phyloP scores from a whole-genome alignment of 2,113 vertebrate species.

The Syngnathoides biaculeatus region DNA sequence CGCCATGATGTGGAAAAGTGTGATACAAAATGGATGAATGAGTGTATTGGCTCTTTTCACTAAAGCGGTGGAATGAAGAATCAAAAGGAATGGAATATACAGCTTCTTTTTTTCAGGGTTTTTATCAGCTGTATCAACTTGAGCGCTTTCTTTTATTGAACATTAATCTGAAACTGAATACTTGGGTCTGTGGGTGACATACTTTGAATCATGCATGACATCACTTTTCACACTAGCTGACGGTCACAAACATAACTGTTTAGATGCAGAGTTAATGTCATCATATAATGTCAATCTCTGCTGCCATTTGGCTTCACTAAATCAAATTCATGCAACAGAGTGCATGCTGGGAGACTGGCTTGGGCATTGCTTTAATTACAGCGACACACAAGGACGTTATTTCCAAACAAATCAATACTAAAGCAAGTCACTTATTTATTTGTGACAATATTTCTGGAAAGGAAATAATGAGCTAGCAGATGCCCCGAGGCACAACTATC shows the following conservation, averaged over 20 bases:
- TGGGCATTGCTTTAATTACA: constrained; percentile 63
- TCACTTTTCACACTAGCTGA: background rate
- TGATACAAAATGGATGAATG: background rate
- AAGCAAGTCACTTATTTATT: constrained; percentile 67
- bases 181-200: background rate
- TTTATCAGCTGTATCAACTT: background rate
- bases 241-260: background rate
- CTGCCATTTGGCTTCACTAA: constrained; percentile 47
- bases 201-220: background rate
- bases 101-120: no score
- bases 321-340: constrained; percentile 44
- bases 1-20: no score
- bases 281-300: constrained; percentile 15
- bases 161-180: background rate
- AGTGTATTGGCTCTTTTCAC: background rate
- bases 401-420: constrained; percentile 71
- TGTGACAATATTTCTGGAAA: constrained; percentile 67
- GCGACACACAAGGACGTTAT: constrained; percentile 55
- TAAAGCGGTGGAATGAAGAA: no score
- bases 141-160: background rate
- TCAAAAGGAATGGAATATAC: no score
- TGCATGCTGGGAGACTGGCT: constrained; percentile 40
- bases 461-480: constrained; percentile 70
- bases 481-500: constrained; percentile 66
- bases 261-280: background rate